phyloP scores from a whole-genome alignment of 2,888 invertebrate species.

The Noctua pronuba region DNA sequence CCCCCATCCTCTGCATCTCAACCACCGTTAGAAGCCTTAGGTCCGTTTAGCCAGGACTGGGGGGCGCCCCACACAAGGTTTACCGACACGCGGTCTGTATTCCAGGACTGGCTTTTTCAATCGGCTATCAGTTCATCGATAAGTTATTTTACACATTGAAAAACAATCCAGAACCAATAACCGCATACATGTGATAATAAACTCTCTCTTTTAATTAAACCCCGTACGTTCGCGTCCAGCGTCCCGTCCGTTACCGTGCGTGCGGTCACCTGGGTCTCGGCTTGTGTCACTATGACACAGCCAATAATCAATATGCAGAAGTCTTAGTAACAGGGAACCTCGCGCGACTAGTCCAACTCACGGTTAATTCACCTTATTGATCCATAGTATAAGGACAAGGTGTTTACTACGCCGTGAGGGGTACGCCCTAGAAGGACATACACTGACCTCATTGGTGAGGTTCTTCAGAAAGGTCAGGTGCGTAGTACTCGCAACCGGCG shows the following conservation, averaged over 20 bases:
- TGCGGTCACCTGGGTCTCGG: constrained; percentile 18
- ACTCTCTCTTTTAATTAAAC: constrained; percentile 35
- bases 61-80: not conserved
- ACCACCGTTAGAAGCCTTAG: not conserved
- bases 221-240: not conserved
- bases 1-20: not conserved
- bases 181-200: not conserved
- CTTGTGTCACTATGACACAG: not conserved
- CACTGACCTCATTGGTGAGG: too few species aligned
- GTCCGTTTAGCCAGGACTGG: not conserved
- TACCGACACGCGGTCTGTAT: not conserved
- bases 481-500: too few species aligned
- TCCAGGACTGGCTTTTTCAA: not conserved
- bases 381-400: too few species aligned
- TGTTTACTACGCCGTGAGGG: too few species aligned
- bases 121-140: not conserved
- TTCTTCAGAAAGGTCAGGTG: too few species aligned
- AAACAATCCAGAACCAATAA: constrained; percentile 18
- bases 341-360: not conserved
- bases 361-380: not conserved
- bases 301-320: not conserved
- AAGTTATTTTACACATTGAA: not conserved
- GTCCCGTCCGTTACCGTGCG: not conserved
- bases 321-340: not conserved
- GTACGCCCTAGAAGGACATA: too few species aligned